phyloP scores from a whole-genome alignment of 2,113 vertebrate genomes.

The Pseudorectes ferrugineus region DNA sequence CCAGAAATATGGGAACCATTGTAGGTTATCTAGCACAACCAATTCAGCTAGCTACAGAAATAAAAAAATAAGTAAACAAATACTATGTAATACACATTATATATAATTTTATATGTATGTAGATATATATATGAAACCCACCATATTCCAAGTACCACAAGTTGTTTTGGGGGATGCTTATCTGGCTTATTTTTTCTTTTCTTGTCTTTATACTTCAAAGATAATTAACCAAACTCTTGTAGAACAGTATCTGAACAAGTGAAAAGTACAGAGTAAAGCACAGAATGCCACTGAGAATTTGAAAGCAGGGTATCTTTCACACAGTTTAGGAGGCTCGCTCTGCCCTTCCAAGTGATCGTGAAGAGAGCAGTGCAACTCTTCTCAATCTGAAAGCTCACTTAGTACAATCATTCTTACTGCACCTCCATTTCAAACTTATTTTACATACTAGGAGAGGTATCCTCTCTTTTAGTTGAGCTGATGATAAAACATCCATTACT shows the following conservation, averaged over 20 bases:
- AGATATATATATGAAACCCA: not conserved
- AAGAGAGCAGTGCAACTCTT: not conserved
- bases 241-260: constrained; percentile 12
- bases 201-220: constrained; percentile 48
- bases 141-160: not conserved
- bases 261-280: constrained; percentile 25
- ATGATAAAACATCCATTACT: not conserved
- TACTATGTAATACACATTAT: not conserved
- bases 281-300: constrained; percentile 27
- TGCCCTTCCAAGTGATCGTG: constrained; percentile 16
- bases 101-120: not conserved
- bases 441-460: constrained; percentile 21
- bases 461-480: not conserved
- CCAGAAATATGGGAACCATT: not conserved
- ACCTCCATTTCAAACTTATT: not conserved
- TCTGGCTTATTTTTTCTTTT: constrained; percentile 31
- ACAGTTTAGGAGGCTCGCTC: constrained; percentile 1
- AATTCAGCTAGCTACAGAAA: not conserved
- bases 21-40: not conserved
- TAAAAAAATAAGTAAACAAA: not conserved
- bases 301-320: constrained; percentile 11
- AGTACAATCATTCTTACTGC: not conserved
- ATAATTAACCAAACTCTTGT: constrained; percentile 45
- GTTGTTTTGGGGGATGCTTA: constrained; percentile 6
- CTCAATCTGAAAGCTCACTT: constrained; percentile 19